Conservation (phyloP, 64 coral and sea anemone species). For the Catalaphyllia jardinei region DNA sequence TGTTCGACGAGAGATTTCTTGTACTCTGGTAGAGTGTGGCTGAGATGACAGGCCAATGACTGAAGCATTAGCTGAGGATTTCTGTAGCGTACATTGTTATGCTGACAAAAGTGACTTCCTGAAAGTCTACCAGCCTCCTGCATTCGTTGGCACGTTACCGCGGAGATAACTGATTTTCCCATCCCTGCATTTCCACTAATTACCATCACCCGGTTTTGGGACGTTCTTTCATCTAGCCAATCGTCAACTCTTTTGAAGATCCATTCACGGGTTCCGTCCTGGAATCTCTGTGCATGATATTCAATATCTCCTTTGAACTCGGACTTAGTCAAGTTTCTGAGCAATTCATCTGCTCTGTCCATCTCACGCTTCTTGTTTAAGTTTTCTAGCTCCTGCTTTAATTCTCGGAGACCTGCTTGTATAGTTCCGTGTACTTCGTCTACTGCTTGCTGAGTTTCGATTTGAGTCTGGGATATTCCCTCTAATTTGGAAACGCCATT, state of each 20-base stretch:
- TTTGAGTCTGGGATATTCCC: neutral
- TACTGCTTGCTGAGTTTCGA: neutral
- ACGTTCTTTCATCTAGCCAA: neutral
- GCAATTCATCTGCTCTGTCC: neutral
- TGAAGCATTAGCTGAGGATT: slow-evolving; percentile 47
- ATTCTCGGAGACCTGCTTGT: slow-evolving; percentile 3
- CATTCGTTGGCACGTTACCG: slow-evolving; percentile 22
- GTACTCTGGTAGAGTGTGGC: slow-evolving; percentile 22
- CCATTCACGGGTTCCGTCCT: slow-evolving; percentile 41
- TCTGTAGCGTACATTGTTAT: slow-evolving; percentile 42
- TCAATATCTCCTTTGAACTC: slow-evolving; percentile 32
- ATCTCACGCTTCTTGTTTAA: neutral
- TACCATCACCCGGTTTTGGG: slow-evolving; percentile 16
- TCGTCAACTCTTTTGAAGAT: slow-evolving; percentile 29
- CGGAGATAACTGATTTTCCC: slow-evolving; percentile 60
- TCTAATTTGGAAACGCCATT: neutral
- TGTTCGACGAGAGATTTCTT: slow-evolving; percentile 21
- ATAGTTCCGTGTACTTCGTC: neutral
- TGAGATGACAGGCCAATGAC: slow-evolving; percentile 26
- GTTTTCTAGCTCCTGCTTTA: slow-evolving; percentile 1
- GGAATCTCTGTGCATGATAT: neutral
- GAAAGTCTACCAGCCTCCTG: slow-evolving; percentile 2
- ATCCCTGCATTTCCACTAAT: slow-evolving; percentile 36
- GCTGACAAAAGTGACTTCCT: slow-evolving; percentile 60
- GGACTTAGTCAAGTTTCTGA: neutral